Evolutionary conservation across 2,113 vertebrate species (phyloP).

Genomic region (Rhynchomys soricoides): DNA sequence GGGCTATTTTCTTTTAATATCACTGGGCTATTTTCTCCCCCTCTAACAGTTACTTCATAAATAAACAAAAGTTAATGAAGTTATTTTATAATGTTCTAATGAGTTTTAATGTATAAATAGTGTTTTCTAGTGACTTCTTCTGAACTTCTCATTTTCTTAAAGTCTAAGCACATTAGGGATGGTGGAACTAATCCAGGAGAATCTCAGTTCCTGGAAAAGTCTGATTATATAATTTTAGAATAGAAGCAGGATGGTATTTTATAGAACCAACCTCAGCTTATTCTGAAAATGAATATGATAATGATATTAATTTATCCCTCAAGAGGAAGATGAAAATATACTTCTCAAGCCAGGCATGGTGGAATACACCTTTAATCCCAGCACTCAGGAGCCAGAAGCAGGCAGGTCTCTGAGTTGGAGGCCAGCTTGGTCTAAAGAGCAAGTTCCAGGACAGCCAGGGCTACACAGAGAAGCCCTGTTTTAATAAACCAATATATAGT

Average conservation of each 20-base stretch:
- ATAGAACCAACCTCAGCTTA: conserved; percentile 27
- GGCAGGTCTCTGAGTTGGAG: neutral
- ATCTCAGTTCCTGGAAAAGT: conserved; percentile 59
- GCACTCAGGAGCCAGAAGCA: neutral
- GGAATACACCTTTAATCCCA: neutral
- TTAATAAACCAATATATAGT: neutral
- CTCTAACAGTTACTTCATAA: conserved; percentile 38
- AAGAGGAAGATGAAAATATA: conserved; percentile 34
- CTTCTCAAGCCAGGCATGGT: neutral
- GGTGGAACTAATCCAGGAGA: conserved; percentile 24
- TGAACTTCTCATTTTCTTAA: conserved; percentile 38
- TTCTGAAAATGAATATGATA: conserved; percentile 36
- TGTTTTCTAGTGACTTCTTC: conserved; percentile 28
- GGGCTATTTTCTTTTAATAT: conserved; percentile 50
- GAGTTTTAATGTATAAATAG: conserved; percentile 27
- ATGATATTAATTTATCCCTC: conserved; percentile 23
- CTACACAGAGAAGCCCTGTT: neutral
- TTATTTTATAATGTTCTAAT: conserved; percentile 42
- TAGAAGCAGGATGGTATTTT: conserved; percentile 48
- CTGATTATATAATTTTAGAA: conserved; percentile 33
- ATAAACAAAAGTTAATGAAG: conserved; percentile 6
- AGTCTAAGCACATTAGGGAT: neutral
- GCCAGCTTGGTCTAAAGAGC: neutral
- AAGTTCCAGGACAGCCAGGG: neutral
- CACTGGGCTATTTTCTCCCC: conserved; percentile 48